Conservation (phyloP, 2,113 vertebrate genomes). For the Aramus guarauna region DNA sequence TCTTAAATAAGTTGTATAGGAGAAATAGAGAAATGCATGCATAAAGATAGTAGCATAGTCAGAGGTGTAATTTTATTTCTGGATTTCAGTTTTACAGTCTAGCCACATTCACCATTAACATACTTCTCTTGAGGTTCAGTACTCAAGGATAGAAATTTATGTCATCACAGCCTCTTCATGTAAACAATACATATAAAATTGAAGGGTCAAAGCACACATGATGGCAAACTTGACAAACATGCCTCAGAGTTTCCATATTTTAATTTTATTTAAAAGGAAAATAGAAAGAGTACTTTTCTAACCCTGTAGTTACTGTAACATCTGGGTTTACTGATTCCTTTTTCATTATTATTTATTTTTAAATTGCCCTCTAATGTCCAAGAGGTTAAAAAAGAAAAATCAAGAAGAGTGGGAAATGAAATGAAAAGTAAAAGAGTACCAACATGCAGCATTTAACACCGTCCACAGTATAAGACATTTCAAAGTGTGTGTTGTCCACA, state of each 20-base stretch:
- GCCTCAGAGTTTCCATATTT: neutral
- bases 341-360: neutral
- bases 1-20: neutral
- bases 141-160: neutral
- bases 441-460: neutral
- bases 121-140: neutral
- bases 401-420: neutral
- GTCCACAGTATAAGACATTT: neutral
- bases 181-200: neutral
- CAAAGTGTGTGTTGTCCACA: neutral
- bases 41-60: neutral
- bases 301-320: neutral
- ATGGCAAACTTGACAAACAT: neutral
- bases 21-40: neutral
- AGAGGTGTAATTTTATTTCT: neutral
- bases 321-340: constrained; percentile 16
- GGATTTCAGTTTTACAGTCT: neutral
- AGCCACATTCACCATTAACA: neutral
- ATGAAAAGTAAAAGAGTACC: neutral
- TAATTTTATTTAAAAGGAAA: neutral
- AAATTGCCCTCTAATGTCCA: neutral
- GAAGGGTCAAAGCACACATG: neutral
- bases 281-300: neutral
- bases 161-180: neutral
- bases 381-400: neutral